These are phyloP conservation scores for Aleiodes alternator DNA, from an alignment of 2,888 invertebrate genomes.

Conservation along the genomic window DNA sequence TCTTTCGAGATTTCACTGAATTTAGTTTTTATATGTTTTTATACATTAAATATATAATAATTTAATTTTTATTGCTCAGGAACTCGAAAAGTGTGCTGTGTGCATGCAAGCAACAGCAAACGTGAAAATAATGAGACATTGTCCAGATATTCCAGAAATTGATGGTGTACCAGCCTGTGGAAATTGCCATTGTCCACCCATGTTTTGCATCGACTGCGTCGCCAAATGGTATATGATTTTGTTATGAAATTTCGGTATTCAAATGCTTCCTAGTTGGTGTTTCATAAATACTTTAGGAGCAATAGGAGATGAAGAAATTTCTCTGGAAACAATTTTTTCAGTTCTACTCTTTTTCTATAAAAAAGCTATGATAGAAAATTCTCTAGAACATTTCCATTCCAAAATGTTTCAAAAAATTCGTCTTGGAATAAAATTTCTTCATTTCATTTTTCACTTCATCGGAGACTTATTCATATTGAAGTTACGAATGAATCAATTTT, in stretches of 20 bases:
- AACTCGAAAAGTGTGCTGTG: conserved; percentile 89
- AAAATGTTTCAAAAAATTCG: neutral
- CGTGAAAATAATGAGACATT: conserved; percentile 86
- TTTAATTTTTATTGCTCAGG: conserved; percentile 76
- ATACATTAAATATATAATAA: too few relatives aligned
- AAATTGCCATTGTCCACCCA: conserved; percentile 86
- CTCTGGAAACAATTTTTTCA: too few relatives aligned
- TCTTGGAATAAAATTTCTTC: too few relatives aligned
- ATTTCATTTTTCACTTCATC: too few relatives aligned
- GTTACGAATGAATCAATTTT: too few relatives aligned
- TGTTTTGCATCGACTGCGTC: conserved; percentile 93
- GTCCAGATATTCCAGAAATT: conserved; percentile 76
- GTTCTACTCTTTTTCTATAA: too few relatives aligned
- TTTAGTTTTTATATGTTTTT: too few relatives aligned
- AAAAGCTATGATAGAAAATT: too few relatives aligned
- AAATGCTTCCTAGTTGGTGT: neutral
- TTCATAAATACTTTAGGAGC: neutral
- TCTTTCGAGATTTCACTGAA: conserved; percentile 25
- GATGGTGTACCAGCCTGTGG: conserved; percentile 75
- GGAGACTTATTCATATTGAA: too few relatives aligned
- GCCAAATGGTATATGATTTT: conserved; percentile 81
- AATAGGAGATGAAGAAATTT: too few relatives aligned
- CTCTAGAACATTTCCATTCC: neutral
- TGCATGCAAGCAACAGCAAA: conserved; percentile 89
- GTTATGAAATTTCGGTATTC: neutral